These are phyloP conservation scores for Fregetta grallaria DNA, from an alignment of 2,113 vertebrate genomes.

Conservation along the genomic window DNA sequence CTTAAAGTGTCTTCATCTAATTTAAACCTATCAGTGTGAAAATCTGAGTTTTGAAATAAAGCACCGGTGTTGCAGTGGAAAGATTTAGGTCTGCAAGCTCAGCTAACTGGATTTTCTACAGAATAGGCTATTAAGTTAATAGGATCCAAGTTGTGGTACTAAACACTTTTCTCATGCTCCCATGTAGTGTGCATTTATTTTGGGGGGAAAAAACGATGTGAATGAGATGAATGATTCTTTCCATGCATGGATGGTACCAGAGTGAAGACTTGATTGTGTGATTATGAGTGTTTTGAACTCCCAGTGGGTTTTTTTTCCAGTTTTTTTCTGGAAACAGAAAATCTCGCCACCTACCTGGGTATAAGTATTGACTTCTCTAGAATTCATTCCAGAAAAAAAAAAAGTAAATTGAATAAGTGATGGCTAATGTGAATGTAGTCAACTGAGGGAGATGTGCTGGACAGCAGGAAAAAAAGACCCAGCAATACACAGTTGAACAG, in stretches of 20 bases:
- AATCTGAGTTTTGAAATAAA: background rate
- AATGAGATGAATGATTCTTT: background rate
- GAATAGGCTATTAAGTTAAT: background rate
- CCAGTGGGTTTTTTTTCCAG: background rate
- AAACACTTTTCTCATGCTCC: background rate
- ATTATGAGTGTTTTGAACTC: background rate
- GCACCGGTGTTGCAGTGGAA: background rate
- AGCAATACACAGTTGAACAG: background rate
- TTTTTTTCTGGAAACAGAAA: background rate
- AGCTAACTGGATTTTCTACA: background rate
- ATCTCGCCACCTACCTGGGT: background rate
- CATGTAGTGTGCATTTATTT: rapidly evolving
- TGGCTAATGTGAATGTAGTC: background rate
- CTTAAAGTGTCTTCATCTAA: background rate
- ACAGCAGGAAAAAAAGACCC: background rate
- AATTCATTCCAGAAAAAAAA: background rate
- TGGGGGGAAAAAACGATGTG: background rate
- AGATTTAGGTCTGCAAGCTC: background rate
- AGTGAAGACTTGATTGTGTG: background rate
- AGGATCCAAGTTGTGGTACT: background rate
- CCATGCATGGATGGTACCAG: rapidly evolving
- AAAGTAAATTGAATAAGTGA: background rate
- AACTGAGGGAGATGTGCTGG: background rate
- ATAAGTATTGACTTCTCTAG: background rate
- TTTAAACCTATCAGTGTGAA: background rate